These are phyloP conservation scores for Petrocephalus microphthalmus DNA, from an alignment of 2,113 vertebrate genomes.

Conservation along the genomic window DNA sequence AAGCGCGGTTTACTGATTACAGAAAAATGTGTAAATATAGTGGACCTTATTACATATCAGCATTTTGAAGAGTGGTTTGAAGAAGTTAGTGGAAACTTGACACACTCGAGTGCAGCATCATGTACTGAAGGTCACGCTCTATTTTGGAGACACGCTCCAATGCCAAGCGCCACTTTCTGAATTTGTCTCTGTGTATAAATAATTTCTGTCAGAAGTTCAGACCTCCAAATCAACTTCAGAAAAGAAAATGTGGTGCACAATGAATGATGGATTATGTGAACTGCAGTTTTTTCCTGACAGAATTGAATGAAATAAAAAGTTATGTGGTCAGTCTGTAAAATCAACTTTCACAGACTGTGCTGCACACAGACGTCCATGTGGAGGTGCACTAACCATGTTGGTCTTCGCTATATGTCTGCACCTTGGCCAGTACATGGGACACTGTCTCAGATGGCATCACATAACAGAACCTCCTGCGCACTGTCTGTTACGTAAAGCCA, in stretches of 20 bases:
- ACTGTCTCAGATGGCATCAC: background rate
- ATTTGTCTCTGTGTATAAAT: background rate
- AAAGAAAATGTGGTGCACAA: background rate
- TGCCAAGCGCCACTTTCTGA: background rate
- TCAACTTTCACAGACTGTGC: background rate
- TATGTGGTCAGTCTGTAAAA: background rate
- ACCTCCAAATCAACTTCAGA: background rate
- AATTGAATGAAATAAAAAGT: background rate
- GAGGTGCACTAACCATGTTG: background rate
- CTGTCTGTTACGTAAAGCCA: background rate
- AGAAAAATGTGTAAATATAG: background rate
- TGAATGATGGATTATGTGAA: too few relatives aligned
- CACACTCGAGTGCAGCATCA: background rate
- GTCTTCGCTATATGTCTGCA: background rate
- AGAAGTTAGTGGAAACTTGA: background rate
- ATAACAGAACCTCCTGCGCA: too few relatives aligned
- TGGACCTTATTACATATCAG: background rate
- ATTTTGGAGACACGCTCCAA: background rate
- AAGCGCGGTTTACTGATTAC: background rate
- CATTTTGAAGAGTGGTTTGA: background rate
- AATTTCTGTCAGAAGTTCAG: background rate
- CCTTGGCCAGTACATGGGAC: background rate
- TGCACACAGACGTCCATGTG: background rate
- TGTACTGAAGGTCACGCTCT: background rate
- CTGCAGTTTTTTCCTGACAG: background rate